Evolutionary conservation across 1,140 invertebrate genomes (phyloP).

Genomic region (Belonocnema kinseyi): DNA sequence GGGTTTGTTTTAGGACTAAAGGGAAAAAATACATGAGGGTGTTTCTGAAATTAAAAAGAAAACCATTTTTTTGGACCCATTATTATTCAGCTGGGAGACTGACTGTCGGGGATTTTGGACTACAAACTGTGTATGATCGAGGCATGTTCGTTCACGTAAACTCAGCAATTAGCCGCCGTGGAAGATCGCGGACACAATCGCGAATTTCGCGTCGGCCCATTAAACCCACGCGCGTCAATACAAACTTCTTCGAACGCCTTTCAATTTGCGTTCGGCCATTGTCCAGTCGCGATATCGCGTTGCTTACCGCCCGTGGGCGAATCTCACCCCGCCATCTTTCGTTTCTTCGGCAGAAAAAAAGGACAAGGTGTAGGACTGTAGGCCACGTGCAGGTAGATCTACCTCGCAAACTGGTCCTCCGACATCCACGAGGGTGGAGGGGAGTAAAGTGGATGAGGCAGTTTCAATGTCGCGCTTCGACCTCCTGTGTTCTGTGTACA

Average conservation of each 20-base stretch:
- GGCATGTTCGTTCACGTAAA: conserved; percentile 3
- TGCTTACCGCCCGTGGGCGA: conserved; percentile 31
- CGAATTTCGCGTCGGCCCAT: conserved; percentile 19
- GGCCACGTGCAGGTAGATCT: conserved; percentile 29
- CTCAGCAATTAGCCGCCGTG: conserved; percentile 24
- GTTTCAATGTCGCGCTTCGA: conserved; percentile 31
- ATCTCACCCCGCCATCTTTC: conserved; percentile 30
- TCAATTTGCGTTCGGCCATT: conserved; percentile 29
- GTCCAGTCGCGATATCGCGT: conserved; percentile 30
- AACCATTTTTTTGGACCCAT: too few species aligned
- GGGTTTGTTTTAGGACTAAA: too few species aligned
- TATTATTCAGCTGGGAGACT: too few species aligned
- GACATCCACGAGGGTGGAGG: background rate
- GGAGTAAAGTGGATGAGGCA: conserved; percentile 22
- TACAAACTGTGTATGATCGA: conserved; percentile 8
- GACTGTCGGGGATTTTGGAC: too few species aligned
- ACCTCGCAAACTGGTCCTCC: conserved; percentile 29
- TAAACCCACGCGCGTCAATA: conserved; percentile 26
- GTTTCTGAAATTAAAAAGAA: too few species aligned
- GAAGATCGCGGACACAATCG: conserved; percentile 29
- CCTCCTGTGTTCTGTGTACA: conserved; percentile 11
- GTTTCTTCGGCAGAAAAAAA: conserved; percentile 20
- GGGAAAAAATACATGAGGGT: too few species aligned
- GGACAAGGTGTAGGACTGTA: conserved; percentile 18
- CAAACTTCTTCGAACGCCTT: conserved; percentile 30